Percentiles rank a stretch among this genome's conserved stretches.
Evolutionary conservation across 2,113 vertebrate genomes (phyloP).

Genomic region (Barnardius zonarius): DNA sequence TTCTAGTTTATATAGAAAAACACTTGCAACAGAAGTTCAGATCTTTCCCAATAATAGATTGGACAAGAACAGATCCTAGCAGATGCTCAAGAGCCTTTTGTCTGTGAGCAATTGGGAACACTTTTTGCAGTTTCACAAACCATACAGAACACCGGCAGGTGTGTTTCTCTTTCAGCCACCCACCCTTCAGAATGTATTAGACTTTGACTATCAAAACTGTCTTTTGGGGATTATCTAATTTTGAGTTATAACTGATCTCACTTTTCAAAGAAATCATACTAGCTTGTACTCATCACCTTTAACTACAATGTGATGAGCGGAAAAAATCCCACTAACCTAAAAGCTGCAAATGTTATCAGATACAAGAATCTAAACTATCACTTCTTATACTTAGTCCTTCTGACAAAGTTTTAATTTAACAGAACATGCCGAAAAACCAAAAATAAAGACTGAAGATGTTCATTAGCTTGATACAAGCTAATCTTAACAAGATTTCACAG

Average conservation of each 20-base stretch:
- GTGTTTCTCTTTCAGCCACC: background rate
- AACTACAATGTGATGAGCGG: background rate
- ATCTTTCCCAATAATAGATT: background rate
- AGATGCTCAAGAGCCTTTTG: background rate
- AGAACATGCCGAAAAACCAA: background rate
- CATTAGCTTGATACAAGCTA: background rate
- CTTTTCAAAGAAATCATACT: background rate
- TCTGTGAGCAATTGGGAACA: background rate
- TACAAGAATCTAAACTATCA: background rate
- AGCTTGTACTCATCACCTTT: background rate
- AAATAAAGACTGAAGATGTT: background rate
- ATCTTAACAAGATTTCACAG: background rate
- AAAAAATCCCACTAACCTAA: background rate
- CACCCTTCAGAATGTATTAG: background rate
- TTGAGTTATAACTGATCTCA: background rate
- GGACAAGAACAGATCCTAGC: background rate
- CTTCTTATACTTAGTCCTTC: background rate
- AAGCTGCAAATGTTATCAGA: background rate
- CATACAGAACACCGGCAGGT: background rate
- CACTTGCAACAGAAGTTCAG: background rate
- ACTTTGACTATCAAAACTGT: background rate
- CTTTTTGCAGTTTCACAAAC: background rate
- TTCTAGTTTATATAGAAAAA: background rate
- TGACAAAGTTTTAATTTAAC: background rate
- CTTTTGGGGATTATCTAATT: background rate